Evolutionary conservation across 1,140 invertebrate species (phyloP).

Genomic region (Drosophila repletoides): DNA sequence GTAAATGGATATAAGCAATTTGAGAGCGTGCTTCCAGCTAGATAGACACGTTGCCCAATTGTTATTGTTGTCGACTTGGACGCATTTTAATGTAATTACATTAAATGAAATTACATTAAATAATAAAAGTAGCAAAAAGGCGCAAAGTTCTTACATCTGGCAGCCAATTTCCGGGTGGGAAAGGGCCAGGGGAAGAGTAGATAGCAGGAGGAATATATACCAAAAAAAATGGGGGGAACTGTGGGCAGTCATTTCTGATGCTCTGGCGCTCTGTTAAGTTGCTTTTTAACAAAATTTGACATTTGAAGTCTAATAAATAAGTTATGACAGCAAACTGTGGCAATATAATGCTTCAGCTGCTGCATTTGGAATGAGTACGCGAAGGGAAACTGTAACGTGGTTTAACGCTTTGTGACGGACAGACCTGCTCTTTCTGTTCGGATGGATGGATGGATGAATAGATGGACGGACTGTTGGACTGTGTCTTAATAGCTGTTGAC

Average conservation of each 20-base stretch:
- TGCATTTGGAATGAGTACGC: constrained; percentile 2
- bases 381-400: background rate
- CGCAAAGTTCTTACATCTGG: constrained; percentile 15
- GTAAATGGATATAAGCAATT: too few relatives aligned
- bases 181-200: background rate
- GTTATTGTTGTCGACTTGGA: constrained; percentile 9
- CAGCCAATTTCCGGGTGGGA: constrained; percentile 31
- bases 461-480: background rate
- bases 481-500: constrained; percentile 38
- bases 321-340: constrained; percentile 61
- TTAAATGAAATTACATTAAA: constrained; percentile 62
- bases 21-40: too few relatives aligned
- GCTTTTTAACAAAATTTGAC: constrained; percentile 61
- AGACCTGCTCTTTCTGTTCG: background rate
- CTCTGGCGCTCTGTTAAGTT: constrained; percentile 18
- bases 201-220: background rate
- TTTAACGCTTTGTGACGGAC: background rate
- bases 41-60: constrained; percentile 2
- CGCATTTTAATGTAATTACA: constrained; percentile 67
- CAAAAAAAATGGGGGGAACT: background rate
- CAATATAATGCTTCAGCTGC: constrained; percentile 7
- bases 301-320: constrained; percentile 70
- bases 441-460: background rate
- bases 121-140: constrained; percentile 48
- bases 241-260: background rate